phyloP scores from a whole-genome alignment of 2,113 vertebrate genomes.

The Oryctolagus cuniculus region DNA sequence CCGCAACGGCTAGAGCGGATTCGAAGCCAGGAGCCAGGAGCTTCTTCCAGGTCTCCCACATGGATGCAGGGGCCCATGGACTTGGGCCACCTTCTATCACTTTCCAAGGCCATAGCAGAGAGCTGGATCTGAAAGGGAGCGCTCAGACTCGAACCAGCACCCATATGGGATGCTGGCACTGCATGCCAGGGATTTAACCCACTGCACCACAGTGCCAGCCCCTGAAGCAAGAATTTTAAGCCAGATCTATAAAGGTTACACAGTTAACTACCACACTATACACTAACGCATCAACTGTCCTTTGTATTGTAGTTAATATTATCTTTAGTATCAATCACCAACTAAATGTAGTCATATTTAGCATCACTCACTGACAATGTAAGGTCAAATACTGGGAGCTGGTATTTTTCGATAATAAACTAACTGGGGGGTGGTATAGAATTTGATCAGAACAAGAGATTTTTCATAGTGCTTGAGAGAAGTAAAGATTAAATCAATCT shows the following conservation, averaged over 20 bases:
- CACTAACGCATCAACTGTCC: background rate
- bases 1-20: too few relatives aligned
- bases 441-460: background rate
- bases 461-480: background rate
- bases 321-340: background rate
- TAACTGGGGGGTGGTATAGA: background rate
- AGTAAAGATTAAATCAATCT: background rate
- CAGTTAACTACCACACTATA: background rate
- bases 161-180: too few relatives aligned
- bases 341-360: background rate
- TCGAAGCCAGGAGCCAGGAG: too few relatives aligned
- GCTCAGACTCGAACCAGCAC: too few relatives aligned
- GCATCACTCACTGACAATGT: background rate
- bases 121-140: too few relatives aligned
- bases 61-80: too few relatives aligned
- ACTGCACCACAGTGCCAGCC: too few relatives aligned
- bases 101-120: too few relatives aligned
- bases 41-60: too few relatives aligned
- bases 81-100: too few relatives aligned
- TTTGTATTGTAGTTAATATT: background rate
- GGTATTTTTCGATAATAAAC: constrained; percentile 20
- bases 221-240: background rate
- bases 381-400: background rate
- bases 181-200: too few relatives aligned
- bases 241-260: background rate